Evolutionary conservation across 2,113 vertebrate species (phyloP).

Genomic region (Bettongia penicillata): DNA sequence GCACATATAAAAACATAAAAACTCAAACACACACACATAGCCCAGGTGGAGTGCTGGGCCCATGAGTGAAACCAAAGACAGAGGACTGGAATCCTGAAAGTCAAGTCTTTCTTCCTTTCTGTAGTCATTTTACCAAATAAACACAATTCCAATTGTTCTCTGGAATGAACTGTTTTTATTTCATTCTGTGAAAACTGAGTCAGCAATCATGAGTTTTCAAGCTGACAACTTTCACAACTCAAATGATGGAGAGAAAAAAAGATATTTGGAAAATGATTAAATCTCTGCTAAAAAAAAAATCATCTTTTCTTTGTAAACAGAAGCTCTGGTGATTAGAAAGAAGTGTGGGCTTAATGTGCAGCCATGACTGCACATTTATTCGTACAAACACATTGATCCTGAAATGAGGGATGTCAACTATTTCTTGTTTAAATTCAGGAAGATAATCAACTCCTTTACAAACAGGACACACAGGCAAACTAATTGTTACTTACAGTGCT

Average conservation of each 20-base stretch:
- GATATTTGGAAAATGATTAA: background rate
- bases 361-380: background rate
- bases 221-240: background rate
- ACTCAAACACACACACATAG: background rate
- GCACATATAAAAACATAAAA: background rate
- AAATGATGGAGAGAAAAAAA: background rate
- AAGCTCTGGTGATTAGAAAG: background rate
- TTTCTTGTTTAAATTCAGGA: background rate
- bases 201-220: background rate
- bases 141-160: background rate
- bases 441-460: constrained; percentile 4
- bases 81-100: background rate
- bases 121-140: background rate
- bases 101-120: background rate
- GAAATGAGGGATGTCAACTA: background rate
- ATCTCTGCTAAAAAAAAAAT: background rate
- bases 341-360: background rate
- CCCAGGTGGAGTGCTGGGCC: background rate
- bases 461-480: background rate
- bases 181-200: constrained; percentile 31
- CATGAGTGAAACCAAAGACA: background rate
- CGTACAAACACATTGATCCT: background rate
- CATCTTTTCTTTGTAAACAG: background rate
- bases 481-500: background rate
- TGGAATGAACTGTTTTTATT: background rate